Percentiles rank a stretch among this genome's conserved stretches.
These are phyloP conservation scores for Rhynchonycteris naso DNA, from an alignment of 2,797 vertebrate genomes.

Conservation along the genomic window DNA sequence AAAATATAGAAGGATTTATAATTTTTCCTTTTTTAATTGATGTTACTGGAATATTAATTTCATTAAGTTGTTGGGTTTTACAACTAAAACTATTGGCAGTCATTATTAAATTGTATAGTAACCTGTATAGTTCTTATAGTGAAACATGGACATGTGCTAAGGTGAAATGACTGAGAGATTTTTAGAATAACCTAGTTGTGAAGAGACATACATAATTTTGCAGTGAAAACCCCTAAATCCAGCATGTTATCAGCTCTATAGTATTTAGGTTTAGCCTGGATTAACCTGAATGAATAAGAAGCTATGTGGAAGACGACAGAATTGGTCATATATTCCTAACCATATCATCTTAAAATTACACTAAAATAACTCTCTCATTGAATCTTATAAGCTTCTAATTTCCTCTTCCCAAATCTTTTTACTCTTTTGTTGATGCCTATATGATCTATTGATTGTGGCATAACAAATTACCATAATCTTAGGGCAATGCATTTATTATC, in stretches of 20 bases:
- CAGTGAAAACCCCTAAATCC: background rate
- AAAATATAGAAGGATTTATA: background rate
- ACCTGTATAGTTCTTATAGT: background rate
- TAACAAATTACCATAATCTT: background rate
- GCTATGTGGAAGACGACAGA: background rate
- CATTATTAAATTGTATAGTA: background rate
- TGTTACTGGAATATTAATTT: background rate
- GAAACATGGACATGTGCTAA: background rate
- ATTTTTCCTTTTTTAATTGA: background rate
- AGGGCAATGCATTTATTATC: background rate
- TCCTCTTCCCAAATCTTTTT: background rate
- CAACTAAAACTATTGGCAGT: background rate
- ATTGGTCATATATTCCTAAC: background rate
- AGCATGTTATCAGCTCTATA: background rate
- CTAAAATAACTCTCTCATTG: background rate
- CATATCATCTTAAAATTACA: conserved; percentile 25
- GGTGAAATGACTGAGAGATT: background rate
- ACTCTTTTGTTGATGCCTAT: background rate
- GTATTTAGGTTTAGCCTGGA: background rate
- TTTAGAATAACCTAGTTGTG: background rate
- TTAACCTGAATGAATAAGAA: background rate
- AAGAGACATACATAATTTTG: background rate
- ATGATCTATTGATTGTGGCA: background rate
- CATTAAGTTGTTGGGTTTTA: background rate
- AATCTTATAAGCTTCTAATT: background rate